Evolutionary conservation across 2,113 vertebrate species (phyloP).

Genomic region (Micromys minutus): DNA sequence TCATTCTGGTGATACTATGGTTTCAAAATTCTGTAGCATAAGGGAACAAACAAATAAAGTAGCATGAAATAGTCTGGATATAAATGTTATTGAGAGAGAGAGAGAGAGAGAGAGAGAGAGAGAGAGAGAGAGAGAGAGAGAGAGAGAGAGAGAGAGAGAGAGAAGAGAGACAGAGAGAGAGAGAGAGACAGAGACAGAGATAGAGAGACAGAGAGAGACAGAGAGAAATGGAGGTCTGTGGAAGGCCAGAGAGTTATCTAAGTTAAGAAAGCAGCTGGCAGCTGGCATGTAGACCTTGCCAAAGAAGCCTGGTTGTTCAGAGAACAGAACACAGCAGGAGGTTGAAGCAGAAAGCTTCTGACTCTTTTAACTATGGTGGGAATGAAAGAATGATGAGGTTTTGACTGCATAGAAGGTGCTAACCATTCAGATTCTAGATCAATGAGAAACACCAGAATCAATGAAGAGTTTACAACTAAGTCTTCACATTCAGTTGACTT

Average conservation of each 20-base stretch:
- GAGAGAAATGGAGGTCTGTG: not conserved
- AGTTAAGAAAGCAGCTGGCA: not conserved
- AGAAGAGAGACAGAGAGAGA: not conserved
- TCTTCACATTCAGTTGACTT: not conserved
- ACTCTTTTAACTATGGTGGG: not conserved
- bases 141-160: not conserved
- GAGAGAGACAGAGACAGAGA: not conserved
- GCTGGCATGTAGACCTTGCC: not conserved
- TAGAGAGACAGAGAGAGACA: not conserved
- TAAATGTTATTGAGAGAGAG: not conserved
- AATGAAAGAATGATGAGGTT: not conserved
- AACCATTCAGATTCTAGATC: not conserved
- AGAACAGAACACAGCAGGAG: not conserved
- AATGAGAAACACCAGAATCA: not conserved
- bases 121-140: not conserved
- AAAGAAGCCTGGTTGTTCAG: not conserved
- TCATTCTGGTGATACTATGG: not conserved
- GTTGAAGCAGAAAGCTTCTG: not conserved
- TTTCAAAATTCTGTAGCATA: not conserved
- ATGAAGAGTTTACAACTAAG: not conserved
- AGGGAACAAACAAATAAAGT: not conserved
- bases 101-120: not conserved
- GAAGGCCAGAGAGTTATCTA: not conserved
- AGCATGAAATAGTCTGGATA: not conserved
- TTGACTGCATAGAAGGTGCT: not conserved